phyloP scores from a whole-genome alignment of 2,113 vertebrate genomes.

The Cyprinodon brontotheroides region DNA sequence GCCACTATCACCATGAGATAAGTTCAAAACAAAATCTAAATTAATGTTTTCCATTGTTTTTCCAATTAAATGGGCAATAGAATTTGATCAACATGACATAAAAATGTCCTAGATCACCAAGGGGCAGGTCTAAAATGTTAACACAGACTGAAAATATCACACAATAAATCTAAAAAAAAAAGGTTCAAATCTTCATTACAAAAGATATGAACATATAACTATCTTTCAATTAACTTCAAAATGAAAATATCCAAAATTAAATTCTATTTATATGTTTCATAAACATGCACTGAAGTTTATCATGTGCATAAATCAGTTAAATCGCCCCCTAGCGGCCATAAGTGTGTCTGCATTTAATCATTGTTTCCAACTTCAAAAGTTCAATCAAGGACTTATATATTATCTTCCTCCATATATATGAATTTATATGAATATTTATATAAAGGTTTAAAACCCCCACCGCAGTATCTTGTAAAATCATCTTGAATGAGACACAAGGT shows the following conservation, averaged over 20 bases:
- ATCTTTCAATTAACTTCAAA: neutral
- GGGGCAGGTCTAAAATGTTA: neutral
- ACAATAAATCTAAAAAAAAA: neutral
- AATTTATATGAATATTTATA: no score
- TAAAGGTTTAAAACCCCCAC: no score
- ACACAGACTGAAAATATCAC: neutral
- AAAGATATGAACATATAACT: neutral
- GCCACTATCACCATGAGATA: neutral
- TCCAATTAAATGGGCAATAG: neutral
- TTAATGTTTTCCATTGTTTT: no score
- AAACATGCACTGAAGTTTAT: neutral
- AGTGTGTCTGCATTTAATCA: neutral
- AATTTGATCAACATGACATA: neutral
- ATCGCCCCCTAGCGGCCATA: constrained; percentile 55
- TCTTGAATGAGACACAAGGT: no score
- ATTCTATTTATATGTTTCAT: neutral
- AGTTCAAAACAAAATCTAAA: neutral
- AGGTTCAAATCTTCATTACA: neutral
- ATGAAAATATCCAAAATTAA: neutral
- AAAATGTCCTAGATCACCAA: constrained; percentile 27
- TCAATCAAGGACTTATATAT: no score
- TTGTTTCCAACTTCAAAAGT: no score
- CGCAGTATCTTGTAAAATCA: neutral
- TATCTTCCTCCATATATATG: no score
- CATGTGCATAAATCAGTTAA: neutral